These are phyloP conservation scores for Beroe forskalii DNA, from an alignment of 37 sponge, comb jelly and placozoan genomes.

Conservation along the genomic window DNA sequence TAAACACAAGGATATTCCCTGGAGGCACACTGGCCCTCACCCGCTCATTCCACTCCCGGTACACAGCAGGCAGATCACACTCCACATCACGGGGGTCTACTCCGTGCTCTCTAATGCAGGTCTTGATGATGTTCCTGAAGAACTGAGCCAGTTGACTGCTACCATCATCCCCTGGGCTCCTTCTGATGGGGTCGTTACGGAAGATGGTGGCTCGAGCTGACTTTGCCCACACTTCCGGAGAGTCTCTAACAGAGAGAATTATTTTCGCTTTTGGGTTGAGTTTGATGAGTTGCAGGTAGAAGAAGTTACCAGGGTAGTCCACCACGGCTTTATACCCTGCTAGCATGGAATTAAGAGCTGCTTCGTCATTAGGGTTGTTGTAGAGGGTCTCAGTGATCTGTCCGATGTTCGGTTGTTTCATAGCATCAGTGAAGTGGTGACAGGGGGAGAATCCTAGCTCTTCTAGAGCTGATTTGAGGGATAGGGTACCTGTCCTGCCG, in stretches of 20 bases:
- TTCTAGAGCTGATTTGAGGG: conserved; percentile 16
- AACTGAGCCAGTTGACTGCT: not conserved
- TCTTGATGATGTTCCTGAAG: not conserved
- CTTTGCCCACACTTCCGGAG: not conserved
- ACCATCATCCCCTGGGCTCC: not conserved
- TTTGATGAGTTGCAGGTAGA: not conserved
- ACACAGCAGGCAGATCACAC: not conserved
- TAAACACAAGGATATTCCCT: not conserved
- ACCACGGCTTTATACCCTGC: not conserved
- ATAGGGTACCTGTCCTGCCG: not conserved
- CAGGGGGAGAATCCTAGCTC: not conserved
- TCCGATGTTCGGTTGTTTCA: not conserved
- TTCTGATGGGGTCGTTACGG: not conserved
- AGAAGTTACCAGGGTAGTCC: not conserved
- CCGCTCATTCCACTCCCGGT: not conserved
- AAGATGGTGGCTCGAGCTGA: not conserved
- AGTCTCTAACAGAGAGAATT: not conserved
- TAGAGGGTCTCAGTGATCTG: not conserved
- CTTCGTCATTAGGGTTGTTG: not conserved
- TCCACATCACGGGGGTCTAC: not conserved
- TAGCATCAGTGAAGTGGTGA: conserved; percentile 7
- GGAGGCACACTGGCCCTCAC: not conserved
- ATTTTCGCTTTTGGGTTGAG: not conserved
- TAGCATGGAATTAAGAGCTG: not conserved
- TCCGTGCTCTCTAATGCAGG: not conserved